Percentiles rank a stretch among this genome's conserved stretches.
Evolutionary conservation across 2,888 invertebrate species (phyloP).

Genomic region (Steinernema scapterisci): DNA sequence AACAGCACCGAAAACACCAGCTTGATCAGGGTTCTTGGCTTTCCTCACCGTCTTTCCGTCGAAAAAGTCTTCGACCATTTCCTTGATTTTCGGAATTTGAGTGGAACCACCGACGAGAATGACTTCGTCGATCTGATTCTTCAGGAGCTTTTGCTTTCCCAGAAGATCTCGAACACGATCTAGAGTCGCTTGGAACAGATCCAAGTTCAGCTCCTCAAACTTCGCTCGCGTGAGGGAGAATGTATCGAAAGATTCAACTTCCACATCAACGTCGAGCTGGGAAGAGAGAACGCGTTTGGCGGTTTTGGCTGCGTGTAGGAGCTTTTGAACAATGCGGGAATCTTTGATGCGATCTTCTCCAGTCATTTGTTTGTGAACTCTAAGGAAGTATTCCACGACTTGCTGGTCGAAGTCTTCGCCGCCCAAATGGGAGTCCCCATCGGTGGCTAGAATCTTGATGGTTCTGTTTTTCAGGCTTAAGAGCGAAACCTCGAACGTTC

Average conservation of each 20-base stretch:
- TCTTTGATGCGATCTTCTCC: slow-evolving; percentile 69
- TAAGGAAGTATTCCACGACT: slow-evolving; percentile 87
- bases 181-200: slow-evolving; percentile 80
- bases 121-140: slow-evolving; percentile 96
- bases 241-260: slow-evolving; percentile 98
- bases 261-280: too few relatives aligned
- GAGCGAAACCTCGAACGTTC: slow-evolving; percentile 97
- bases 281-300: slow-evolving; percentile 80
- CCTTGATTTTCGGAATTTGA: slow-evolving; percentile 93
- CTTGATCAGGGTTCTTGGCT: too few relatives aligned
- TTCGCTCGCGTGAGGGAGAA: slow-evolving; percentile 98
- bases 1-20: slow-evolving; percentile 91
- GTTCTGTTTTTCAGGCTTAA: slow-evolving; percentile 98
- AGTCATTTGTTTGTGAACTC: slow-evolving; percentile 74
- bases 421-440: slow-evolving; percentile 71
- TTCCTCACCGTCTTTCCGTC: slow-evolving; percentile 97
- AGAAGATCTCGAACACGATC: slow-evolving; percentile 90
- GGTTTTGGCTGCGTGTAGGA: slow-evolving; percentile 69
- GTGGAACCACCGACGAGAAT: slow-evolving; percentile 98
- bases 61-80: slow-evolving; percentile 77
- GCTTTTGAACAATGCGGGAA: slow-evolving; percentile 68
- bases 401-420: slow-evolving; percentile 83
- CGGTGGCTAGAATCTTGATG: slow-evolving; percentile 76
- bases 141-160: slow-evolving; percentile 98
- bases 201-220: slow-evolving; percentile 73